Percentiles rank a stretch among this genome's conserved stretches.
These are phyloP conservation scores for Potorous gilbertii DNA, from an alignment of 2,797 vertebrate species.

Conservation along the genomic window DNA sequence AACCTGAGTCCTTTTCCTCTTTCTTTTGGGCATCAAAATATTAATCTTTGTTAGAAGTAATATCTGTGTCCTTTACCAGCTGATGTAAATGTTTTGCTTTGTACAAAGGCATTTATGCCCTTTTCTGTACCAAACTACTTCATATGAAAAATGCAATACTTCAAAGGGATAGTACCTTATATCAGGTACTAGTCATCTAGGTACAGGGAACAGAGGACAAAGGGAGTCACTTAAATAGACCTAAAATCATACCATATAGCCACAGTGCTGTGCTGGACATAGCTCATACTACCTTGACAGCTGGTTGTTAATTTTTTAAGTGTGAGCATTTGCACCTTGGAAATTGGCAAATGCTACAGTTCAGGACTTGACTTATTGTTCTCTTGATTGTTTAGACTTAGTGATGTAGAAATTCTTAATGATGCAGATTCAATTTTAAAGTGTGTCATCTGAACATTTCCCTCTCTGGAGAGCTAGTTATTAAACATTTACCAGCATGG, in stretches of 20 bases:
- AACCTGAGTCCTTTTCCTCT: background rate
- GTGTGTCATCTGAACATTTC: background rate
- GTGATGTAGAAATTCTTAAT: background rate
- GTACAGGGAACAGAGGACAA: background rate
- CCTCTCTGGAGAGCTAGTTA: background rate
- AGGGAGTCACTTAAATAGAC: background rate
- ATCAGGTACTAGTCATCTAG: background rate
- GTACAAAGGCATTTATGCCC: background rate
- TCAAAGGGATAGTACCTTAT: background rate
- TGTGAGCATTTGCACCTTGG: background rate
- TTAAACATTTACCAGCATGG: background rate
- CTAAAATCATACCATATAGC: background rate
- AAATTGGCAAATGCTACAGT: background rate
- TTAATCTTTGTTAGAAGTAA: background rate
- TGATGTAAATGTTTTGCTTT: background rate
- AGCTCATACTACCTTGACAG: background rate
- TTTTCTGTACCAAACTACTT: background rate
- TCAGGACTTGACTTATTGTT: background rate
- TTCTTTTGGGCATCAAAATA: background rate
- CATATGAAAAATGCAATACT: background rate
- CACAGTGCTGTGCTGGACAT: background rate
- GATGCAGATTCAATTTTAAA: background rate
- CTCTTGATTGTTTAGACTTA: background rate
- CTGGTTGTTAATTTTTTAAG: background rate
- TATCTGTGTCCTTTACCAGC: background rate